A percentile compares a stretch with the other conserved stretches of the same genome.
Conservation (phyloP, 2,888 invertebrate genomes). For the Tetropium fuscum region DNA sequence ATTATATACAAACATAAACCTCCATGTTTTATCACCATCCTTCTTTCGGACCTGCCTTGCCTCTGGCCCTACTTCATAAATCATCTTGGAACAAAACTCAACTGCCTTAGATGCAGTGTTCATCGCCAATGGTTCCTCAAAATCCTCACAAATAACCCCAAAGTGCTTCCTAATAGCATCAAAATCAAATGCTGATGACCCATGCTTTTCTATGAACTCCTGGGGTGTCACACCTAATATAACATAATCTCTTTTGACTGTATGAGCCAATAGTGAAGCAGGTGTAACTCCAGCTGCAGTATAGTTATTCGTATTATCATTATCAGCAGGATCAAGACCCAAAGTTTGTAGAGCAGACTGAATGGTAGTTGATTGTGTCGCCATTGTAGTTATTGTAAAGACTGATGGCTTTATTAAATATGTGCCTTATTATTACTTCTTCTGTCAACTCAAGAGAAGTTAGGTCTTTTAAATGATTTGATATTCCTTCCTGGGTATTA, state of each 20-base stretch:
- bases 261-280: background rate
- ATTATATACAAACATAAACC: background rate
- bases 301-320: no score
- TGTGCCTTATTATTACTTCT: no score
- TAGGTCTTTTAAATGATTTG: no score
- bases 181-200: background rate
- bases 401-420: no score
- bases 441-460: no score
- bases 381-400: no score
- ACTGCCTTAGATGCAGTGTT: slow-evolving; percentile 21
- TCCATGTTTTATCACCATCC: background rate
- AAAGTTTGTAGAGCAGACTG: no score
- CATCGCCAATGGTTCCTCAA: background rate
- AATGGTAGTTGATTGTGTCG: no score
- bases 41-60: slow-evolving; percentile 15
- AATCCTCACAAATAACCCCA: slow-evolving; percentile 18
- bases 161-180: background rate
- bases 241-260: background rate
- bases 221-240: slow-evolving; percentile 5
- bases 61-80: slow-evolving; percentile 29
- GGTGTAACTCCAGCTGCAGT: background rate
- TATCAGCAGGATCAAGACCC: no score
- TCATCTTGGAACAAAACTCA: slow-evolving; percentile 23
- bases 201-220: slow-evolving; percentile 12
- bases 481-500: no score